Percentiles rank a stretch among this genome's conserved stretches.
These are phyloP conservation scores for Elmis aenea DNA, from an alignment of 2,888 invertebrate genomes.

Conservation along the genomic window DNA sequence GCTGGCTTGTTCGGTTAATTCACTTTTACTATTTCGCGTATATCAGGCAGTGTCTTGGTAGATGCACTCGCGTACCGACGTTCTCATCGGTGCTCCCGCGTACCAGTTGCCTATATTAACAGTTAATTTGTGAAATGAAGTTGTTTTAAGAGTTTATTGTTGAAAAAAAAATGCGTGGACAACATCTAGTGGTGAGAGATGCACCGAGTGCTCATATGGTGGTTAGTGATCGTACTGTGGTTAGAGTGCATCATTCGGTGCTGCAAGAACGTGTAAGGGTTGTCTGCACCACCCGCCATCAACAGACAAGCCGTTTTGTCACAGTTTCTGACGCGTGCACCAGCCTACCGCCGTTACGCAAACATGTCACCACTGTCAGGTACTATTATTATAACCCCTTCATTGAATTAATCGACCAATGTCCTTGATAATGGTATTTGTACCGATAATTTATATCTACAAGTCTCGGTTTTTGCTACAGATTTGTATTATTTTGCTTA, in stretches of 20 bases:
- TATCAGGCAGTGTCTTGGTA: slow-evolving; percentile 11
- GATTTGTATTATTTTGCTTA: no score
- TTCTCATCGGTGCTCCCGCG: not conserved
- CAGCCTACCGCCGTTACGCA: slow-evolving; percentile 40
- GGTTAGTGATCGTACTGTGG: slow-evolving; percentile 40
- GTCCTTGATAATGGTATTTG: no score
- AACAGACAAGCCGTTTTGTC: slow-evolving; percentile 43
- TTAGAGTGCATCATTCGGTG: slow-evolving; percentile 41
- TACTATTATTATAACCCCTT: not conserved
- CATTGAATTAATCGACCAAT: no score
- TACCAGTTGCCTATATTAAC: no score
- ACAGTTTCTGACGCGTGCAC: slow-evolving; percentile 43
- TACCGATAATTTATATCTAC: no score
- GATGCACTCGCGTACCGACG: slow-evolving; percentile 10
- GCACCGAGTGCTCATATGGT: slow-evolving; percentile 14
- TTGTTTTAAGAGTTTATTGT: not conserved
- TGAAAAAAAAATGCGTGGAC: slow-evolving; percentile 16
- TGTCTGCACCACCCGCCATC: slow-evolving; percentile 44
- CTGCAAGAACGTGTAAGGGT: slow-evolving; percentile 43
- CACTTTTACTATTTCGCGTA: slow-evolving; percentile 26
- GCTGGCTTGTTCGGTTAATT: slow-evolving; percentile 11
- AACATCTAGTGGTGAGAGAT: slow-evolving; percentile 15
- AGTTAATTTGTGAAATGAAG: no score
- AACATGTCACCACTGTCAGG: slow-evolving; percentile 47
- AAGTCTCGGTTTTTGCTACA: no score